Evolutionary conservation across 2,888 invertebrate genomes (phyloP).

Genomic region (Lamellibrachia columna): DNA sequence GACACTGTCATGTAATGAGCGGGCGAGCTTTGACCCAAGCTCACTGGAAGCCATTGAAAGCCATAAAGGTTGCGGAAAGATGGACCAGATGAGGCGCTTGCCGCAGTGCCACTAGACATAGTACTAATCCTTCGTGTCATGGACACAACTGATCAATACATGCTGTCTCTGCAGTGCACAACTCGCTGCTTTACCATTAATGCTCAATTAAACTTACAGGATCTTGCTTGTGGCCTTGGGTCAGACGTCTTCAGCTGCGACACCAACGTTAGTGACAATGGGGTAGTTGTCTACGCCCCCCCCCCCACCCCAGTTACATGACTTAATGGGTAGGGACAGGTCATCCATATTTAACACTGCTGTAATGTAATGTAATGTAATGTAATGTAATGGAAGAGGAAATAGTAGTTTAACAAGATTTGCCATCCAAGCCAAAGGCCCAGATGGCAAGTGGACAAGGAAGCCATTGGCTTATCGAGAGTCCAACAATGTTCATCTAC

Average conservation of each 20-base stretch:
- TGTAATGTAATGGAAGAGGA: background rate
- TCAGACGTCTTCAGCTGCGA: background rate
- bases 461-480: too few species aligned
- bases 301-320: background rate
- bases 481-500: too few species aligned
- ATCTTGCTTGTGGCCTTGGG: background rate
- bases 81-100: background rate
- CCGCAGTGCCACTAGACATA: background rate
- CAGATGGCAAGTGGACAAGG: too few species aligned
- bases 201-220: slow-evolving; percentile 5
- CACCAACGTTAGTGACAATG: background rate
- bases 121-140: background rate
- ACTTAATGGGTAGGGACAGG: background rate
- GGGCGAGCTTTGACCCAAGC: background rate
- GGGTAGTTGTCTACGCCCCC: background rate
- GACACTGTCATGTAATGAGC: background rate
- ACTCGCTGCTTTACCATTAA: background rate
- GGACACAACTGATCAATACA: background rate
- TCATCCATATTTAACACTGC: background rate
- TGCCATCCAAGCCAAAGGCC: too few species aligned
- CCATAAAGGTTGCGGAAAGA: background rate
- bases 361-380: background rate
- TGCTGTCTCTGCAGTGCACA: background rate
- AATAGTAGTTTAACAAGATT: background rate
- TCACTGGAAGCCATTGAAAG: background rate